Evolutionary conservation across 1,140 invertebrate species (phyloP).

Genomic region (Zaprionus ornatus): DNA sequence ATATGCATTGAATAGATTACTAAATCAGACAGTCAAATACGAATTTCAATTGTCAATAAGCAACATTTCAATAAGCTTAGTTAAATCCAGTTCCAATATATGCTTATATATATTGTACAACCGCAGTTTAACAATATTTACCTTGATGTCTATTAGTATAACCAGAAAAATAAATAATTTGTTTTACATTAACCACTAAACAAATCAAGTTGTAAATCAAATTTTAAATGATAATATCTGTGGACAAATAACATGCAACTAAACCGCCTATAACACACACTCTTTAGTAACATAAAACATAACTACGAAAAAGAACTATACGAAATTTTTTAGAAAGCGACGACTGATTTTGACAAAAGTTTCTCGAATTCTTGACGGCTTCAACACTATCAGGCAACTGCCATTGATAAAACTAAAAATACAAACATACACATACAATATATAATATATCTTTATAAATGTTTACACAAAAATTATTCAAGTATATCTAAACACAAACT

Average conservation of each 20-base stretch:
- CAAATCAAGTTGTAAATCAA: not conserved
- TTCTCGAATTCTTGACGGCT: constrained; percentile 8
- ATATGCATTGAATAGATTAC: constrained; percentile 28
- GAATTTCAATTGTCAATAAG: constrained; percentile 34
- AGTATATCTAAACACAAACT: constrained; percentile 33
- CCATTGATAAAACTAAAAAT: not conserved
- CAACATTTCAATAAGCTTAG: constrained; percentile 11
- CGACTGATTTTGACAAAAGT: constrained; percentile 11
- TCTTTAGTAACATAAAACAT: not conserved
- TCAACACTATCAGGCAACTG: constrained; percentile 1
- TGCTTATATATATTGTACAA: constrained; percentile 2
- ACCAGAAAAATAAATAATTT: not conserved
- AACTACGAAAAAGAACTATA: not conserved
- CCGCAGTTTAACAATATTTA: constrained; percentile 14
- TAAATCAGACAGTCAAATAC: constrained; percentile 24
- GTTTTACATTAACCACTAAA: constrained; percentile 1
- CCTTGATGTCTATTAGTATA: constrained; percentile 37
- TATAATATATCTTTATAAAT: constrained; percentile 45
- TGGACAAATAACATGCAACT: constrained; percentile 10
- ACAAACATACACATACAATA: constrained; percentile 15
- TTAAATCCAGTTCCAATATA: not conserved
- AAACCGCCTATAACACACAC: not conserved
- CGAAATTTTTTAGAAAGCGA: not conserved
- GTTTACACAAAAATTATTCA: constrained; percentile 36
- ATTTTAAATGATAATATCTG: constrained; percentile 6